Evolutionary conservation across 2,888 invertebrate genomes (phyloP), one percentile per base, ranked within the genome.

Genomic region (Microdon myrmicae): DNA sequence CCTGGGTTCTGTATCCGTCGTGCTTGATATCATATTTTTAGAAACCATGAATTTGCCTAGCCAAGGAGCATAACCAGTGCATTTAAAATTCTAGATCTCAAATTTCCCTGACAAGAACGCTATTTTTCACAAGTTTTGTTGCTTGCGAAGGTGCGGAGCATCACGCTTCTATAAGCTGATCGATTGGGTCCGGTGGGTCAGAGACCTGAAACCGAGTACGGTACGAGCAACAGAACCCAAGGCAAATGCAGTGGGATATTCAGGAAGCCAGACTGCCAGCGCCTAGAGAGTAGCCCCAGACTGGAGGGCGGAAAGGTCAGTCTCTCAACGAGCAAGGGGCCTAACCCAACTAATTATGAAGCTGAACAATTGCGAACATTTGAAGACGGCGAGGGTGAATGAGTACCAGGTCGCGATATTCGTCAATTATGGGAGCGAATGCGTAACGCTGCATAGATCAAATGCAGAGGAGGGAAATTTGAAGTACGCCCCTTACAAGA

Each of bases 391-490:
- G 9, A 14, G 13, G 14, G 34, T 34, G 3, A 34, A 19, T 19
- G 20, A 22, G 7, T 14, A 13, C 3, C 16, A 19, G 8, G 13
- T 13, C 4, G n/a, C n/a, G n/a, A n/a, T n/a, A n/a, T 35, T 20
- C 12, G 22, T 22, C 12, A 22, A 35, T 9, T 12, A 22, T 4
- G 20, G 35, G 20, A 35, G 35, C 10, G 35, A 35, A n/a, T n/a
- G n/a, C n/a, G n/a, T n/a, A n/a, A n/a, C n/a, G n/a, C 12, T 35
- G 35, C 7, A 22, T 35, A 12, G 22, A 3, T 31, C 20, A 9
- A 43, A 9, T 3, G 20, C 43, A 12, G 16, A 31, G 10, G 23
- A 22, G 16, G 9, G 14, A 14, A 9, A 14, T 9, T 12, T 35
- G 3, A 3, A 20, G 13, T 20, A 22, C 12, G n/a, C n/a, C n/a